Percentiles rank a stretch among this genome's conserved stretches.
Conservation (phyloP, 2,888 invertebrate species). For the Osmoderma eremita region DNA sequence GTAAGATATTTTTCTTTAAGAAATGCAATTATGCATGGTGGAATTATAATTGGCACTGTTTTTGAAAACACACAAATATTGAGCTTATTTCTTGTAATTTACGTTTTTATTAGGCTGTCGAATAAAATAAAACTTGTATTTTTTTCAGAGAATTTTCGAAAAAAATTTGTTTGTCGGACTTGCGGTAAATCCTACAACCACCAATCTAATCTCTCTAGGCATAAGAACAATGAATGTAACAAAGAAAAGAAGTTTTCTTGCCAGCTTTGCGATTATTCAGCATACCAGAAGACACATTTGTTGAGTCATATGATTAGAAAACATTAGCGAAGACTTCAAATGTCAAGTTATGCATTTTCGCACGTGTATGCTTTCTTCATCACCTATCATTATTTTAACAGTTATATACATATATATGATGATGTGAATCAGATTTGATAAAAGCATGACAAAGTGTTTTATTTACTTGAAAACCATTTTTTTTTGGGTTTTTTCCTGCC, state of each 20-base stretch:
- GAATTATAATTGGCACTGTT: too few species aligned
- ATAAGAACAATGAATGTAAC: constrained; percentile 77
- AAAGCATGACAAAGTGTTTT: too few species aligned
- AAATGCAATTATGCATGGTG: too few species aligned
- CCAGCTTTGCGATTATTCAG: constrained; percentile 70
- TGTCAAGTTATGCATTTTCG: too few species aligned
- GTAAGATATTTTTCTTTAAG: too few species aligned
- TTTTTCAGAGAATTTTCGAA: constrained; percentile 17
- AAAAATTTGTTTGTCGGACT: constrained; percentile 65
- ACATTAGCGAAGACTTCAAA: constrained; percentile 1
- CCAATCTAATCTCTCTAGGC: constrained; percentile 79
- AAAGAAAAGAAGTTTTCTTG: constrained; percentile 73
- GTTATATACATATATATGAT: too few species aligned
- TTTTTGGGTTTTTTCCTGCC: too few species aligned
- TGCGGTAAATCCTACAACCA: constrained; percentile 86
- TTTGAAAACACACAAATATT: too few species aligned
- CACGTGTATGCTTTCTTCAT: too few species aligned
- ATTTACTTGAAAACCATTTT: too few species aligned
- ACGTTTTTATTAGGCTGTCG: constrained; percentile 3
- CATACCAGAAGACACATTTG: constrained; percentile 71
- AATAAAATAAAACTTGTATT: constrained; percentile 22
- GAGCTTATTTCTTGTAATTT: not conserved
- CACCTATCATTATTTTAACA: too few species aligned
- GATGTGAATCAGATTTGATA: too few species aligned
- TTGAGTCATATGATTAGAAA: constrained; percentile 38